Evolutionary conservation across 2,888 invertebrate species (phyloP).

Genomic region (Drosophila nigritarsus): DNA sequence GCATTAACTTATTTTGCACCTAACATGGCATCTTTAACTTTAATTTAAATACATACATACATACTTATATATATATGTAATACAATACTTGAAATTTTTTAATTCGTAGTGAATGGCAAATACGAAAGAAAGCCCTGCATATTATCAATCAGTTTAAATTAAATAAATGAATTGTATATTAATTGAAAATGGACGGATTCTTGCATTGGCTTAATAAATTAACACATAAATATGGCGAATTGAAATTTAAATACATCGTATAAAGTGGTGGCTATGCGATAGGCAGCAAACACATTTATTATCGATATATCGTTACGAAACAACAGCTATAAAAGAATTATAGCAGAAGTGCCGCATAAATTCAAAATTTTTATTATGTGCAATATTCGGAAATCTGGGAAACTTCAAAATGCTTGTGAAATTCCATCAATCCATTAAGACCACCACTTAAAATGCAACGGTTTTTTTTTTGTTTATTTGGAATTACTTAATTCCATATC

Average conservation of each 20-base stretch:
- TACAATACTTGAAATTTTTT: no score
- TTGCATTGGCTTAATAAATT: background rate
- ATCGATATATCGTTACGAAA: constrained; percentile 6
- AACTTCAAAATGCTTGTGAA: background rate
- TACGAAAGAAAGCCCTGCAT: background rate
- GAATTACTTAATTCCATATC: constrained; percentile 84
- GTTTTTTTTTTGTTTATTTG: constrained; percentile 78
- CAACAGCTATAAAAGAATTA: background rate
- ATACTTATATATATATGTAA: no score
- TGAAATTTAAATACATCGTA: background rate
- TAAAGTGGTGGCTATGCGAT: background rate
- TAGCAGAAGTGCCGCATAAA: background rate
- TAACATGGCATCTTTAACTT: background rate
- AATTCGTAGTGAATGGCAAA: constrained; percentile 16
- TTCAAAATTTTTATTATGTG: background rate
- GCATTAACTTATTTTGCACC: background rate
- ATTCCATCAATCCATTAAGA: background rate
- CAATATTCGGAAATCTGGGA: background rate
- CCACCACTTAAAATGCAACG: background rate
- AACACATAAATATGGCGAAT: background rate
- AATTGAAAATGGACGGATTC: background rate
- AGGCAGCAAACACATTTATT: background rate
- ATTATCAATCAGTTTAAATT: background rate
- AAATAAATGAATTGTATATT: background rate
- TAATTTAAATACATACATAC: no score